phyloP scores from a whole-genome alignment of 1,140 invertebrate genomes.

The Apocrypta bakeri region DNA sequence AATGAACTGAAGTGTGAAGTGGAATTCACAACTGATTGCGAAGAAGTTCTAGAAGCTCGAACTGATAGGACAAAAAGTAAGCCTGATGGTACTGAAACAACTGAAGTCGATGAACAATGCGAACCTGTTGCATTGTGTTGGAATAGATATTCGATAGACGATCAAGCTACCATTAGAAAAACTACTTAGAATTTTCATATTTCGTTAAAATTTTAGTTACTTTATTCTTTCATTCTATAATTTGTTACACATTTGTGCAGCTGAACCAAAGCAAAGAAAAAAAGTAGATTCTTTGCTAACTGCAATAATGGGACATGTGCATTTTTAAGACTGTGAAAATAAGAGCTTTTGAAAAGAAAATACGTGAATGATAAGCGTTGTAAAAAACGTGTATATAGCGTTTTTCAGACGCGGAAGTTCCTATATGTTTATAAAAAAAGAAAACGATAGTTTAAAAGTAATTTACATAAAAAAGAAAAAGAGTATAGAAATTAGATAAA shows the following conservation, averaged over 20 bases:
- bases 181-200: conserved; percentile 41
- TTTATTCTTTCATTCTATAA: conserved; percentile 45
- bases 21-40: conserved; percentile 48
- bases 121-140: conserved; percentile 54
- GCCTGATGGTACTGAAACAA: conserved; percentile 28
- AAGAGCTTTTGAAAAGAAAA: conserved; percentile 47
- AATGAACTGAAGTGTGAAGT: conserved; percentile 52
- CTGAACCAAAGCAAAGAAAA: conserved; percentile 45
- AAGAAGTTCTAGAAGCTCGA: conserved; percentile 51
- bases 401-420: conserved; percentile 47
- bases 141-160: conserved; percentile 52
- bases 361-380: conserved; percentile 43
- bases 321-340: conserved; percentile 50
- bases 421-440: conserved; percentile 45
- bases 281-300: conserved; percentile 36
- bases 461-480: conserved; percentile 41
- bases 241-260: conserved; percentile 46
- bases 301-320: conserved; percentile 50
- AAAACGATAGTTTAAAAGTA: conserved; percentile 45
- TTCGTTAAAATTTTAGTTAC: conserved; percentile 40
- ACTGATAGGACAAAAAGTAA: conserved; percentile 32
- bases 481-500: conserved; percentile 35
- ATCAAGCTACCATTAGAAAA: conserved; percentile 44
- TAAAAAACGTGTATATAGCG: conserved; percentile 46
- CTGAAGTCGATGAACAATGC: conserved; percentile 44